phyloP scores from a whole-genome alignment of 2,113 vertebrate genomes.

The Stegastes partitus region DNA sequence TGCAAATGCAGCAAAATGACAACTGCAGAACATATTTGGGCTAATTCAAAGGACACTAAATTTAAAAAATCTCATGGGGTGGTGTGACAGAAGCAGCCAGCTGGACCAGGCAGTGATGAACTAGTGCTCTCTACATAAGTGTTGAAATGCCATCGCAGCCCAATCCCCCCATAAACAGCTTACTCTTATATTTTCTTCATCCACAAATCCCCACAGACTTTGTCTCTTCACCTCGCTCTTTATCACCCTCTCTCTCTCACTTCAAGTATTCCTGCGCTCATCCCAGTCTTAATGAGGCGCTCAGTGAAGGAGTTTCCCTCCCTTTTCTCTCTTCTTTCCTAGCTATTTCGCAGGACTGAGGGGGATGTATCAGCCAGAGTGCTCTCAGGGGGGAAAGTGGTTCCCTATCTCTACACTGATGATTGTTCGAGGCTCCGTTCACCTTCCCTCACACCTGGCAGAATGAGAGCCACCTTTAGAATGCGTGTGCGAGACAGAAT shows the following conservation, averaged over 20 bases:
- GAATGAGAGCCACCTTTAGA: neutral
- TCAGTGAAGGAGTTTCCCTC: neutral
- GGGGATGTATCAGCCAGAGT: constrained; percentile 21
- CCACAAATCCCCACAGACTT: constrained; percentile 44
- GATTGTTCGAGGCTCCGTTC: constrained; percentile 11
- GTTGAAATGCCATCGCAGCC: neutral
- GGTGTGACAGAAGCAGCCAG: neutral
- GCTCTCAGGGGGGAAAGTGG: neutral
- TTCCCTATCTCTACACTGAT: constrained; percentile 20
- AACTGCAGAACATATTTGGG: neutral
- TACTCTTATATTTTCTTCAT: constrained; percentile 45
- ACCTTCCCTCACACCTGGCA: constrained; percentile 27
- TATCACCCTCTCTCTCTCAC: constrained; percentile 20
- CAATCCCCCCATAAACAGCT: constrained; percentile 43
- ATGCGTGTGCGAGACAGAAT: constrained; percentile 5
- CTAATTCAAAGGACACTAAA: constrained; percentile 1
- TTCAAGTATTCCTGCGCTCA: constrained; percentile 25
- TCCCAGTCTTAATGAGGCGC: constrained; percentile 28
- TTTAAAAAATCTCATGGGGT: constrained; percentile 2
- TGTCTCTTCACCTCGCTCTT: constrained; percentile 35
- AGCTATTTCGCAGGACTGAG: constrained; percentile 20
- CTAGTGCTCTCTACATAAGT: constrained; percentile 17
- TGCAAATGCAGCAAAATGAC: constrained; percentile 4
- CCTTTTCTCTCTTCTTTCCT: neutral
- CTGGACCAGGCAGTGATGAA: constrained; percentile 9